A percentile compares a stretch with the other conserved stretches of the same genome.
These are phyloP conservation scores for Eudemis profundana DNA, from an alignment of 2,888 invertebrate genomes.

Conservation along the genomic window DNA sequence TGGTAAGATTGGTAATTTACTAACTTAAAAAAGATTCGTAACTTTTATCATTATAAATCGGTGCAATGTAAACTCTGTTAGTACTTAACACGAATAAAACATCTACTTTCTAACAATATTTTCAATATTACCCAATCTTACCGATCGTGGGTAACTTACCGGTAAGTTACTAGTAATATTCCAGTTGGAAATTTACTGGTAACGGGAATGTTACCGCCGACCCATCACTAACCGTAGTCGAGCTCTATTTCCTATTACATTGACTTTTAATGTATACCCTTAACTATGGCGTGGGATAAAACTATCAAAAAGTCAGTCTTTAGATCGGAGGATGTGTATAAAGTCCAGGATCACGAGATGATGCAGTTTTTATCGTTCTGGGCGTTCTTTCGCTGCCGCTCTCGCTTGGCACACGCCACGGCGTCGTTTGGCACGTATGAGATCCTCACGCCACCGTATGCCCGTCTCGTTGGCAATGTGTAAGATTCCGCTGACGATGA, in stretches of 20 bases:
- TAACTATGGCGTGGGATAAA: conserved; percentile 78
- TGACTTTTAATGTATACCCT: conserved; percentile 45
- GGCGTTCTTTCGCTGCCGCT: conserved; percentile 85
- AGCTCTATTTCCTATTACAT: conserved; percentile 20
- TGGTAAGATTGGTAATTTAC: too few relatives aligned
- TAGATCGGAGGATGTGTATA: conserved; percentile 77
- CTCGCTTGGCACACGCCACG: conserved; percentile 91
- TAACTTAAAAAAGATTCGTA: too few relatives aligned
- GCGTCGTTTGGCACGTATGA: conserved; percentile 97
- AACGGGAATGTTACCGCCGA: too few relatives aligned
- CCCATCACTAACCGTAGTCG: conserved; percentile 18
- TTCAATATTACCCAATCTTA: too few relatives aligned
- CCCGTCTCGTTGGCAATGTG: conserved; percentile 92
- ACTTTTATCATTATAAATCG: too few relatives aligned
- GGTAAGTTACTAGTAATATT: too few relatives aligned
- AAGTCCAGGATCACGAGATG: conserved; percentile 89
- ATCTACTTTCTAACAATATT: too few relatives aligned
- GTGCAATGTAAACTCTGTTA: too few relatives aligned
- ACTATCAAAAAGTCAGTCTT: conserved; percentile 82
- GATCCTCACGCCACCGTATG: conserved; percentile 95
- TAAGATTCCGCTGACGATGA: conserved; percentile 95
- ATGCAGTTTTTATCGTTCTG: conserved; percentile 93
- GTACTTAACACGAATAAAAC: too few relatives aligned
- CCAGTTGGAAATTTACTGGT: too few relatives aligned
- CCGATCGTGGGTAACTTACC: too few relatives aligned